phyloP scores from a whole-genome alignment of 92 coral and sea anemone species.

The Montipora capitata region DNA sequence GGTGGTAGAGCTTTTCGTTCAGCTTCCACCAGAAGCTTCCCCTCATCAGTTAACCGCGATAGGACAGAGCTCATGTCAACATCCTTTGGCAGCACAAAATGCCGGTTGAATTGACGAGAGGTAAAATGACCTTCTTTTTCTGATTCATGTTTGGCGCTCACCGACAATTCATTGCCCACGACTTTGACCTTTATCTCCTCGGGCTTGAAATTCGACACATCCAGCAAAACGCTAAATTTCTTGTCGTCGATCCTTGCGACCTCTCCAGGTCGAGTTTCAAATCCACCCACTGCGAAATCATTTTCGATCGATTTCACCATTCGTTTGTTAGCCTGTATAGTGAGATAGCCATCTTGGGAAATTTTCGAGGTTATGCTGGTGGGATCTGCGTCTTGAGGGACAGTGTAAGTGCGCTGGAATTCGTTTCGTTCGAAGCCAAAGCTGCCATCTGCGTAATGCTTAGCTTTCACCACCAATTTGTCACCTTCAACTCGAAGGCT shows the following conservation, averaged over 20 bases:
- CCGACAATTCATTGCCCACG: slow-evolving; percentile 87
- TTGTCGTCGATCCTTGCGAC: slow-evolving; percentile 92
- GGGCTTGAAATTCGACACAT: slow-evolving; percentile 87
- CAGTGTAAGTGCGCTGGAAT: slow-evolving; percentile 89
- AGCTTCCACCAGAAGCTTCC: slow-evolving; percentile 90
- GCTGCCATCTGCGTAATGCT: slow-evolving; percentile 91
- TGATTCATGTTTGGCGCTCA: slow-evolving; percentile 84
- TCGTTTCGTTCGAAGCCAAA: slow-evolving; percentile 93
- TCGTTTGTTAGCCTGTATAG: slow-evolving; percentile 85
- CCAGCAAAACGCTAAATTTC: slow-evolving; percentile 86
- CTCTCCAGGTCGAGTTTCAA: slow-evolving; percentile 82
- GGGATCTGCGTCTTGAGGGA: slow-evolving; percentile 92
- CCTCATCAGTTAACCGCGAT: slow-evolving; percentile 87
- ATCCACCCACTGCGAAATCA: slow-evolving; percentile 70
- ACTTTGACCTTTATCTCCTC: slow-evolving; percentile 92
- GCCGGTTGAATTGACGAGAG: slow-evolving; percentile 89
- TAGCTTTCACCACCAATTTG: slow-evolving; percentile 86
- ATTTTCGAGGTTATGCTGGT: slow-evolving; percentile 86
- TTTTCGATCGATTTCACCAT: slow-evolving; percentile 52
- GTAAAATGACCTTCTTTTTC: slow-evolving; percentile 89
- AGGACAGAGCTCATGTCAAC: slow-evolving; percentile 87
- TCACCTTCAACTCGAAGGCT: slow-evolving; percentile 91
- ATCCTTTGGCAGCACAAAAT: slow-evolving; percentile 92
- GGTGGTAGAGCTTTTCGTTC: slow-evolving; percentile 76
- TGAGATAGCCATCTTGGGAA: slow-evolving; percentile 92